Percentiles rank a stretch among this genome's conserved stretches.
Conservation (phyloP, 53 echinoderm and acorn worm genomes). For the Luidia sarsii region DNA sequence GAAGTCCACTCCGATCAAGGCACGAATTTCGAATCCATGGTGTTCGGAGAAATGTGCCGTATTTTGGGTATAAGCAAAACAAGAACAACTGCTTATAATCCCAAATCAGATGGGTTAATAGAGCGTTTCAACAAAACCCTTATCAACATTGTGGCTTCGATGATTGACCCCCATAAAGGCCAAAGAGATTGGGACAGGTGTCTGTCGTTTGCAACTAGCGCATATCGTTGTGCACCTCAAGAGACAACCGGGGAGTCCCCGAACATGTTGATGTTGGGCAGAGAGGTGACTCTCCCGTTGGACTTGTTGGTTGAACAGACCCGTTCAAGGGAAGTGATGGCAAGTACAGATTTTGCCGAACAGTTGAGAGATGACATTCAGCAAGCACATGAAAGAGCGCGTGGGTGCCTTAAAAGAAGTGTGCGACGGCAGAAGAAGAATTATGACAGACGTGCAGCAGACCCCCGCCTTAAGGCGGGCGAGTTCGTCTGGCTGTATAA, state of each 20-base stretch:
- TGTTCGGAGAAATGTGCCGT: slow-evolving; percentile 46
- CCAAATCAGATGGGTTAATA: slow-evolving; percentile 55
- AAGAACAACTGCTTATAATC: slow-evolving; percentile 64
- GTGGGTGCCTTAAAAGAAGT: too few relatives aligned
- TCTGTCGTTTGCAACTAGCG: slow-evolving; percentile 23
- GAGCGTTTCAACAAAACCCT: slow-evolving; percentile 57
- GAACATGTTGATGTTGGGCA: slow-evolving; percentile 1
- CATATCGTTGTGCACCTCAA: slow-evolving; percentile 28
- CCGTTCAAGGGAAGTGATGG: background rate
- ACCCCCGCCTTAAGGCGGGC: background rate
- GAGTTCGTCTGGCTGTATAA: slow-evolving; percentile 21
- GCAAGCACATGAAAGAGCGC: too few relatives aligned
- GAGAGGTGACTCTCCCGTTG: background rate
- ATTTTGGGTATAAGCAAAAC: slow-evolving; percentile 9
- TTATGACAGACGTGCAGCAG: too few relatives aligned
- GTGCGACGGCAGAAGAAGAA: too few relatives aligned
- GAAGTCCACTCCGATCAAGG: slow-evolving; percentile 17
- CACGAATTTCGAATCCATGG: background rate
- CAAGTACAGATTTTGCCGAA: too few relatives aligned
- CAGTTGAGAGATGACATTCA: too few relatives aligned
- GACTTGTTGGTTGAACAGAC: background rate
- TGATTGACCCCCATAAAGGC: slow-evolving; percentile 39
- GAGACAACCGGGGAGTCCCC: slow-evolving; percentile 17
- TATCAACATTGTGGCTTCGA: slow-evolving; percentile 40
- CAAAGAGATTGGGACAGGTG: slow-evolving; percentile 8